Evolutionary conservation across 2,797 vertebrate species (phyloP).

Genomic region (Danio aesculapii): DNA sequence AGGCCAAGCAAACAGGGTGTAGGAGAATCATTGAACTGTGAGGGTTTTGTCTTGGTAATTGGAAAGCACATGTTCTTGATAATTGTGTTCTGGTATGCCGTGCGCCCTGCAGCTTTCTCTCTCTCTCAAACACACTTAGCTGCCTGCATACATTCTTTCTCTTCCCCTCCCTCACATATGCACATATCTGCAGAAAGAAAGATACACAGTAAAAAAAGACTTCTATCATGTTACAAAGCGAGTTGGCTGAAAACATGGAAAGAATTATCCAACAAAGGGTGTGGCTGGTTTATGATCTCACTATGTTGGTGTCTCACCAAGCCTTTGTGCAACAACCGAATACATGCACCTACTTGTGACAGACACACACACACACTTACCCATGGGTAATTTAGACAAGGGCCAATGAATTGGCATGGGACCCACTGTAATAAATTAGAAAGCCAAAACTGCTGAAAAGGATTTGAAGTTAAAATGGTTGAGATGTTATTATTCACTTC

Average conservation of each 20-base stretch:
- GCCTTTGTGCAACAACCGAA: slow-evolving; percentile 24
- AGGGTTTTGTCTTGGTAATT: slow-evolving; percentile 43
- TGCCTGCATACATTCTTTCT: slow-evolving; percentile 6
- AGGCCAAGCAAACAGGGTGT: background rate
- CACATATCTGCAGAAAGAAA: background rate
- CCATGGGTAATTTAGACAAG: background rate
- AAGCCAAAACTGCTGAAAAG: background rate
- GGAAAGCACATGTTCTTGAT: slow-evolving; percentile 40
- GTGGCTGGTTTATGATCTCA: slow-evolving; percentile 50
- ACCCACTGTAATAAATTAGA: background rate
- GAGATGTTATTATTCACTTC: background rate
- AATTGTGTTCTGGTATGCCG: slow-evolving; percentile 47
- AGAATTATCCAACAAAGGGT: slow-evolving; percentile 42
- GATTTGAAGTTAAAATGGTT: background rate
- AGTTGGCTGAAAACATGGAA: slow-evolving; percentile 11
- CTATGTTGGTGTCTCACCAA: slow-evolving; percentile 4
- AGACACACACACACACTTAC: background rate
- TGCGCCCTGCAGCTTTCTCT: slow-evolving; percentile 13
- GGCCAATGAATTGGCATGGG: background rate
- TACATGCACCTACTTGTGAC: slow-evolving; percentile 51
- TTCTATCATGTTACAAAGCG: background rate
- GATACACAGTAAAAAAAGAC: background rate
- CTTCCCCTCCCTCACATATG: background rate
- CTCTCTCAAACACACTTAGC: background rate
- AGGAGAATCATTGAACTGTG: slow-evolving; percentile 31